Base-by-base conservation (phyloP, 2,888 invertebrate species). In the Abscondita cerata region DNA sequence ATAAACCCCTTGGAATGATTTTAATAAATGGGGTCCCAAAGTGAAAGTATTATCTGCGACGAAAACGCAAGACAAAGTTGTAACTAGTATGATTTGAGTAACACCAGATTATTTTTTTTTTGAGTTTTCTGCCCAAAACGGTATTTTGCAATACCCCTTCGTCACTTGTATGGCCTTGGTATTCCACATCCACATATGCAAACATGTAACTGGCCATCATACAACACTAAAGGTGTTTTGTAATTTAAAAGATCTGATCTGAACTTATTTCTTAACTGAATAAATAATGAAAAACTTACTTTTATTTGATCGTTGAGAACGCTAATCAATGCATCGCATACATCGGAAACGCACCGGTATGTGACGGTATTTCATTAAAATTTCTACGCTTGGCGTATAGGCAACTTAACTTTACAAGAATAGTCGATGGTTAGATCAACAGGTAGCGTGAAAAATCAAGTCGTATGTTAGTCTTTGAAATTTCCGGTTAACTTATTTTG, bases 61-160 rank as follows among this genome's bases (percentile, higher is more conserved):
- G n/a, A n/a, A n/a, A n/a, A n/a, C n/a, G n/a, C n/a, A n/a, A n/a
- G n/a, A n/a, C n/a, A n/a, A n/a, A n/a, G n/a, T n/a, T n/a, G n/a
- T n/a, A n/a, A n/a, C n/a, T n/a, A n/a, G n/a, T n/a, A 38, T 68
- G 64, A 36, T 72, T 69, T 25, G 25, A 6, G 25, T 4, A 25
- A 25, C 25, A 25, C 6, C 25, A 25, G 25, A 25, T 25, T 25
- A 25, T 4, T 25, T 25, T n/a, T 25, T 25, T 25, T 25, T 25
- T 25, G 25, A 25, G 25, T 25, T 25, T 4, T 25, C 25, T 25
- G 25, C 47, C 13, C 12, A 47, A 20, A 16, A 19, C 12, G 19
- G 20, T 54, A 15, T 41, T 40, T 16, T 8, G 19, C 18, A 20
- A 20, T 31, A 15, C 41, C 31, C 44, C 48, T 16, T 15, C 13